Evolutionary conservation across 2,888 invertebrate genomes (phyloP).

Genomic region (Limnephilus auricula): DNA sequence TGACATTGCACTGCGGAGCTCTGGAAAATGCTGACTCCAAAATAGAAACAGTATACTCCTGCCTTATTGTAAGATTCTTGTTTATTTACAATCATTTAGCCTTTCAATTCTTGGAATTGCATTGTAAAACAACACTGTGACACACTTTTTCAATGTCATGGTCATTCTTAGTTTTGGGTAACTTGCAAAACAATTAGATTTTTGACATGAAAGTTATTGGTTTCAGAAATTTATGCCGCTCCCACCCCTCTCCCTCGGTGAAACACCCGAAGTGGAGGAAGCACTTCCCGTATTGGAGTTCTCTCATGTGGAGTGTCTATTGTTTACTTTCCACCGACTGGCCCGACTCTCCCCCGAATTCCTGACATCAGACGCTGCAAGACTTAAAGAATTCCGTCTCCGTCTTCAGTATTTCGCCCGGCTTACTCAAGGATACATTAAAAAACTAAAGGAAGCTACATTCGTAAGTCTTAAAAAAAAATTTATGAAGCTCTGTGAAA

Average conservation of each 20-base stretch:
- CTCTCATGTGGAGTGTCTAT: slow-evolving; percentile 94
- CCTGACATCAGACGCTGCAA: slow-evolving; percentile 83
- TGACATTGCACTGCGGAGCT: slow-evolving; percentile 86
- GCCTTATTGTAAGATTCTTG: slow-evolving; percentile 82
- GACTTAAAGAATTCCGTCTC: slow-evolving; percentile 90
- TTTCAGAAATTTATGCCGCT: slow-evolving; percentile 91
- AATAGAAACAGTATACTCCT: slow-evolving; percentile 86
- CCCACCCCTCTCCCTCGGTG: slow-evolving; percentile 85
- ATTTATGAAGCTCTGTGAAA: not conserved
- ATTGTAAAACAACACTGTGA: not conserved
- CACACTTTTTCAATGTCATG: not conserved
- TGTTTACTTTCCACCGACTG: slow-evolving; percentile 87
- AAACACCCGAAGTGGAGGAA: slow-evolving; percentile 72
- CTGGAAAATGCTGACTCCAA: slow-evolving; percentile 86
- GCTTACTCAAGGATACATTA: slow-evolving; percentile 90
- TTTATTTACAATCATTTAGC: not conserved
- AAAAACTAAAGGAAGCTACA: slow-evolving; percentile 83
- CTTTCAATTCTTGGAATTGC: not conserved
- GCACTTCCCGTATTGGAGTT: slow-evolving; percentile 92
- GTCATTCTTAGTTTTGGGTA: not conserved
- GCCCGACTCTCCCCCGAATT: slow-evolving; percentile 88
- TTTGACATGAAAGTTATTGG: slow-evolving; percentile 48
- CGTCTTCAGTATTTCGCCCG: slow-evolving; percentile 95
- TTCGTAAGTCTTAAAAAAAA: slow-evolving; percentile 70
- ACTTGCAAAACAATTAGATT: slow-evolving; percentile 39